These are phyloP conservation scores for Saguinus imperator DNA, from an alignment of 2,113 vertebrate species.

Conservation along the genomic window DNA sequence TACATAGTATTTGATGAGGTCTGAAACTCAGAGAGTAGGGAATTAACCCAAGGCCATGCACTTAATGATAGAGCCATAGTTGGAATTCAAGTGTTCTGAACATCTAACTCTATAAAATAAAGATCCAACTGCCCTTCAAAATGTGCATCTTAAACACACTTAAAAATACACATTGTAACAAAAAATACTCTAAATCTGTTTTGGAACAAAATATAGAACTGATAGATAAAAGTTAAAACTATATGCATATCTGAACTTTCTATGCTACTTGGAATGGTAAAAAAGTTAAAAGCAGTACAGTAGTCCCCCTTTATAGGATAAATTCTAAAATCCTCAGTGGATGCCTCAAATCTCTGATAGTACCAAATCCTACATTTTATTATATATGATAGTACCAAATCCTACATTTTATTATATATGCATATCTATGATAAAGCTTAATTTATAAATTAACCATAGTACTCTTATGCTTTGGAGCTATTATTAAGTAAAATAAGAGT, in stretches of 20 bases:
- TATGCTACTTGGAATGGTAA: neutral
- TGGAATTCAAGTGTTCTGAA: neutral
- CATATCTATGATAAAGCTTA: neutral
- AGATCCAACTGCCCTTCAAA: neutral
- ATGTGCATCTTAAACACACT: neutral
- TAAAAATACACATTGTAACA: neutral
- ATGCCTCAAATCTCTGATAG: neutral
- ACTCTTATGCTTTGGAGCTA: neutral
- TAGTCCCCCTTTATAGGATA: neutral
- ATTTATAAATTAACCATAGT: neutral
- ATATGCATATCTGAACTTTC: neutral
- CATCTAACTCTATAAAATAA: neutral
- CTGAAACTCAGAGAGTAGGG: neutral
- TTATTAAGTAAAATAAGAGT: neutral
- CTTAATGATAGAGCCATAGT: neutral
- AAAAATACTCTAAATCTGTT: neutral
- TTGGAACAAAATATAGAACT: neutral
- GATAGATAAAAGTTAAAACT: slow-evolving; percentile 19
- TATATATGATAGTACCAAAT: neutral
- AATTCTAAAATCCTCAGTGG: neutral
- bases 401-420: neutral
- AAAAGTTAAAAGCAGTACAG: neutral
- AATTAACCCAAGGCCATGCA: neutral
- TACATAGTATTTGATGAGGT: neutral
- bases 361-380: neutral